Base-by-base conservation (phyloP, 2,888 invertebrate genomes). In the Zhuqinia jingwanae region DNA sequence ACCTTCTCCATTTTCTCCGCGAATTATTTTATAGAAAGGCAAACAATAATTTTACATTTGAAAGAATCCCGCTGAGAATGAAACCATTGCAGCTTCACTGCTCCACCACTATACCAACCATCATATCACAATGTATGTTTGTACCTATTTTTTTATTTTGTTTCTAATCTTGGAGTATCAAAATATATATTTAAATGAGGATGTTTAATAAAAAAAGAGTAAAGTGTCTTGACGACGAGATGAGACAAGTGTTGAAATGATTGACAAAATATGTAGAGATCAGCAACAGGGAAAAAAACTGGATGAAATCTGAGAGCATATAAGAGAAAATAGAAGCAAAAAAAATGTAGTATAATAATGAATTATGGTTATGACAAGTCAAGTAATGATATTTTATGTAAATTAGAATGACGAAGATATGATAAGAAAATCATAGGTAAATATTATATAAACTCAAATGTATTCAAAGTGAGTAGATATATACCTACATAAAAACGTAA, bases 201-300 rank as follows among this genome's bases (percentile, higher is more conserved):
- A 36, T 17, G 11, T 25, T 58, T 60, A 27, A 10, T 30, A 6
- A 11, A 15, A 65, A 65, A 17, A 36, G 65, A 65, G n/a, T 65
- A 65, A 47, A n/a, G 30, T n/a, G n/a, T n/a, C n/a, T n/a, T 27
- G 30, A 63, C 17, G 36, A 20, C 58, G 36, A 76, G 50, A 20
- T 25, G 42, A 73, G 58, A 68, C 68, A 81, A 81, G 70, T 81
- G 81, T 81, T 81, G 73, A 81, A 70, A 73, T 73, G 81, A 81
- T 81, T 81, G 81, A 81, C 81, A 60, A 81, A 79, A 65, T 56
- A 36, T 70, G 17, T 36, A 65, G 65, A n/a, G n/a, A 50, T 81
- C 70, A 70, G 56, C 27, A 25, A 65, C 25, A 25, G 27, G 25
- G 11, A 36, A n/a, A 13, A 25, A 58, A 75, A 75, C 56, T 30